Evolutionary conservation across 1,140 invertebrate genomes (phyloP).

Genomic region (Acyrthosiphon pisum): DNA sequence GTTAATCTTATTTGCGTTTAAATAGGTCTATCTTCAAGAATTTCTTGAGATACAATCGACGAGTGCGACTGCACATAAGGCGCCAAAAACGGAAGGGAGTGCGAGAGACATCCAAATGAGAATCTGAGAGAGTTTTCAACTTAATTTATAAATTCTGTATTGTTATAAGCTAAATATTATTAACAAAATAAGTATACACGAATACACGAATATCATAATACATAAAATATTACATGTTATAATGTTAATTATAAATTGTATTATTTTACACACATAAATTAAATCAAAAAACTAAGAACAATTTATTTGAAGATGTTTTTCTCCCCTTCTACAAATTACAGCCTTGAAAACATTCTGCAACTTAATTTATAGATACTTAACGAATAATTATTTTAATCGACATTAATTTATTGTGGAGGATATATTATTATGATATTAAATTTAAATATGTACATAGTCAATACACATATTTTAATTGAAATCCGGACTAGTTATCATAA

Average conservation of each 20-base stretch:
- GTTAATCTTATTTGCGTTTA: no score
- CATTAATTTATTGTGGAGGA: background rate
- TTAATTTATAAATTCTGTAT: background rate
- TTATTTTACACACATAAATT: background rate
- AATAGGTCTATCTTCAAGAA: no score
- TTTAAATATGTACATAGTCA: background rate
- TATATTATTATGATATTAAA: background rate
- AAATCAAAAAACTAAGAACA: background rate
- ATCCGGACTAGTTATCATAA: background rate
- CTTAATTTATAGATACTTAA: conserved; percentile 11
- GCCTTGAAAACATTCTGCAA: background rate
- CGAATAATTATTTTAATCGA: background rate
- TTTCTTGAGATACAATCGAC: no score
- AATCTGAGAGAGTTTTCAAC: no score
- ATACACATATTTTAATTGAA: background rate
- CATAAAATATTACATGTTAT: background rate
- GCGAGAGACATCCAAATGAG: no score
- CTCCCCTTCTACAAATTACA: background rate
- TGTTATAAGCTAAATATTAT: background rate
- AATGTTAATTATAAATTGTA: background rate
- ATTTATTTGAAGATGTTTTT: conserved; percentile 5
- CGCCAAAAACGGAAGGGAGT: no score
- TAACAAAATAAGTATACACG: background rate
- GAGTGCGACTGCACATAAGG: no score
- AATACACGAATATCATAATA: no score